Evolutionary conservation across 2,888 invertebrate genomes (phyloP).

Genomic region (Boloria selene): DNA sequence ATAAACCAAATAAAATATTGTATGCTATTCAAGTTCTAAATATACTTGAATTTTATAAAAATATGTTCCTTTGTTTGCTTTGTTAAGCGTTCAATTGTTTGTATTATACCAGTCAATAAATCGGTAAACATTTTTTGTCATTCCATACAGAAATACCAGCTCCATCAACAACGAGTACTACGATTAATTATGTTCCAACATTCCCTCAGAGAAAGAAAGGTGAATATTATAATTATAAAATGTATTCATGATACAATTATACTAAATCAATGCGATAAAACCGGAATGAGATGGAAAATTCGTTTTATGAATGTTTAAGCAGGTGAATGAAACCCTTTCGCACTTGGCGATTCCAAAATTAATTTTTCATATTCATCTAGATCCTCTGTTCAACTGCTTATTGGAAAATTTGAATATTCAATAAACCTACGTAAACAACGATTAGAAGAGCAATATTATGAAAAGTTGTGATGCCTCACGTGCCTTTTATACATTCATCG

Average conservation of each 20-base stretch:
- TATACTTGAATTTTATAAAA: neutral
- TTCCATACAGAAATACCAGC: conserved; percentile 89
- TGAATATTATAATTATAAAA: conserved; percentile 51
- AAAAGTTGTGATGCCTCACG: conserved; percentile 60
- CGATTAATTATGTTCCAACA: conserved; percentile 80
- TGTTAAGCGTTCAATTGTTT: neutral
- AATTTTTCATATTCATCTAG: conserved; percentile 61
- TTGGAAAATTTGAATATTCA: conserved; percentile 56
- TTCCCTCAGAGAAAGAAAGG: conserved; percentile 85
- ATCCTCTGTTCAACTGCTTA: conserved; percentile 45
- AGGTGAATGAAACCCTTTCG: conserved; percentile 53
- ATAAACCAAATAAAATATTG: conserved; percentile 3
- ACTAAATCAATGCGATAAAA: conserved; percentile 29
- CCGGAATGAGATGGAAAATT: conserved; percentile 22
- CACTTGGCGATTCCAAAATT: conserved; percentile 52
- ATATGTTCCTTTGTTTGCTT: neutral
- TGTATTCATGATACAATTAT: conserved; percentile 25
- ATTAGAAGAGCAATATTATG: conserved; percentile 60
- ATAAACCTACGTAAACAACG: conserved; percentile 60
- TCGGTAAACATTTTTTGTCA: conserved; percentile 13
- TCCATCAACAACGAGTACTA: conserved; percentile 87
- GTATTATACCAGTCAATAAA: too few species aligned
- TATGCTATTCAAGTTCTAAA: neutral
- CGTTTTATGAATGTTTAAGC: conserved; percentile 35
- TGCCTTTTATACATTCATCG: conserved; percentile 69